Percentiles rank a stretch among this genome's conserved stretches.
phyloP scores from a whole-genome alignment of 2,797 vertebrate genomes.

The Eutrigla gurnardus region DNA sequence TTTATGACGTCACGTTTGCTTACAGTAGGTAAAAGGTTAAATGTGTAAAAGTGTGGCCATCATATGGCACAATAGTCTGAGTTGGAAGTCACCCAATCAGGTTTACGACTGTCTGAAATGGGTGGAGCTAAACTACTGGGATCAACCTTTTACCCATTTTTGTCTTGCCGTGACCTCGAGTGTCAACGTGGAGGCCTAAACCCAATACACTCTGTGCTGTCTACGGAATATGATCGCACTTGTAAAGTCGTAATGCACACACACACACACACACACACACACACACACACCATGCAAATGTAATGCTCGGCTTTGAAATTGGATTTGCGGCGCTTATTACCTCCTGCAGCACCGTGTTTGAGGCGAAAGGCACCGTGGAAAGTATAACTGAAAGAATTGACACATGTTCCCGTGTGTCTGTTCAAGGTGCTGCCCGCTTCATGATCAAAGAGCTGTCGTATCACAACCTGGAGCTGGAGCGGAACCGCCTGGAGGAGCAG shows the following conservation, averaged over 20 bases:
- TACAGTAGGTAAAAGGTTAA: slow-evolving; percentile 41
- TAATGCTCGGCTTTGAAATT: slow-evolving; percentile 6
- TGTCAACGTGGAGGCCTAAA: not conserved
- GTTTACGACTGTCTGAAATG: not conserved
- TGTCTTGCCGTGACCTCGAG: slow-evolving; percentile 3
- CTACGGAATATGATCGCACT: not conserved
- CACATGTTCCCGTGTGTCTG: slow-evolving; percentile 10
- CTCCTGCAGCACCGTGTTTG: not conserved
- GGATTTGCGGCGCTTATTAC: not conserved
- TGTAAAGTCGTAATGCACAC: slow-evolving; percentile 3
- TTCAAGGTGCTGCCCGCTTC: slow-evolving; percentile 93
- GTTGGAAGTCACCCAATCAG: slow-evolving; percentile 34
- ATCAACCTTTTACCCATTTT: not conserved
- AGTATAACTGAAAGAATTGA: slow-evolving; percentile 17
- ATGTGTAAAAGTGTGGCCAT: not conserved
- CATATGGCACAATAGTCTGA: slow-evolving; percentile 25
- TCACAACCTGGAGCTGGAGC: slow-evolving; percentile 97
- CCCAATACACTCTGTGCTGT: not conserved
- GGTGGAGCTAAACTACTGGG: slow-evolving; percentile 13
- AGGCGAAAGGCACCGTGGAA: not conserved
- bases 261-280: not conserved
- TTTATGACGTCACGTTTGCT: slow-evolving; percentile 20
- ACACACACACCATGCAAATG: not conserved
- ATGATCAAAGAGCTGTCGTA: slow-evolving; percentile 99
- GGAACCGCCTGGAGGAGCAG: slow-evolving; percentile 94